These are phyloP conservation scores for Sminthurinus signatus DNA, from an alignment of 1,140 invertebrate genomes.

Conservation along the genomic window DNA sequence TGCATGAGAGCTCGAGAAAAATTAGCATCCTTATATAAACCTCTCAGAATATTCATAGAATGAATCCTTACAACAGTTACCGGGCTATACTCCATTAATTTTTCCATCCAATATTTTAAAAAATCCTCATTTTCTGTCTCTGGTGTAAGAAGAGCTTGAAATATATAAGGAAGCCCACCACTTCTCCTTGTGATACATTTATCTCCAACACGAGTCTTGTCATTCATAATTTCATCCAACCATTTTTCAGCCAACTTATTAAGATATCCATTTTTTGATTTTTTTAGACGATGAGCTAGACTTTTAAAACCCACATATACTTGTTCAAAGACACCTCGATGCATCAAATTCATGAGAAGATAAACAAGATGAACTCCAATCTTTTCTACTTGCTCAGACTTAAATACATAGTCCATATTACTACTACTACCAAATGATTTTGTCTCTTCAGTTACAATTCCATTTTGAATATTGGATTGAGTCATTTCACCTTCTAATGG, in stretches of 20 bases:
- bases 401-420: constrained; percentile 11
- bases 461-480: too few relatives aligned
- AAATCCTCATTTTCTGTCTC: constrained; percentile 48
- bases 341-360: constrained; percentile 55
- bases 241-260: constrained; percentile 61
- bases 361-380: constrained; percentile 67
- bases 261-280: constrained; percentile 45
- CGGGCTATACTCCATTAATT: constrained; percentile 28
- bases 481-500: constrained; percentile 26
- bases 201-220: constrained; percentile 42
- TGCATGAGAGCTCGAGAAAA: constrained; percentile 66
- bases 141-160: constrained; percentile 68
- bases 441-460: neutral
- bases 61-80: constrained; percentile 57
- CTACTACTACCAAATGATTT: neutral
- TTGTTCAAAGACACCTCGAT: constrained; percentile 92
- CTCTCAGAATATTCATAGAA: constrained; percentile 75
- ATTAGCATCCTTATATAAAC: constrained; percentile 66
- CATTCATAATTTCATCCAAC: constrained; percentile 61
- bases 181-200: constrained; percentile 78
- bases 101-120: constrained; percentile 22
- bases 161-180: constrained; percentile 84
- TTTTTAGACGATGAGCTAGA: constrained; percentile 59
- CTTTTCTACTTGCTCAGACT: constrained; percentile 44
- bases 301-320: constrained; percentile 81